phyloP scores from a whole-genome alignment of 2,113 vertebrate genomes.

The Phyllostomus discolor region DNA sequence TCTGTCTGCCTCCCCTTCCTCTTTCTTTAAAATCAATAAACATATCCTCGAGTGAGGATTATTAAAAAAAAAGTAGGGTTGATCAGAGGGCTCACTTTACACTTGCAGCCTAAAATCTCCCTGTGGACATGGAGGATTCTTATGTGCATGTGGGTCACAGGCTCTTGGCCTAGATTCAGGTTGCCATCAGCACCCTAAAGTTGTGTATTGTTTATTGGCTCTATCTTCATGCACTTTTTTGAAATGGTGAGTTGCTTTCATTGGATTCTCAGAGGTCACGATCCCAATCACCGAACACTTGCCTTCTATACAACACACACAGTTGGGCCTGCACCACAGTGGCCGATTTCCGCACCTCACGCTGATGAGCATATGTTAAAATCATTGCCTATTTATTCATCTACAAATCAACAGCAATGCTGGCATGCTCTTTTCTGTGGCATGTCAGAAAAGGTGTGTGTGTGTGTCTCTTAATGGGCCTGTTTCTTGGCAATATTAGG shows the following conservation, averaged over 20 bases:
- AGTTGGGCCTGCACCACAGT: not conserved
- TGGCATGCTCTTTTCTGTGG: conserved; percentile 84
- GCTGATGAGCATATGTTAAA: conserved; percentile 47
- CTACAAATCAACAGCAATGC: conserved; percentile 70
- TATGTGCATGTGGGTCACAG: not conserved
- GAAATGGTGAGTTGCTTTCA: not conserved
- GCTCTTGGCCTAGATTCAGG: not conserved
- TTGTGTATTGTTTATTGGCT: not conserved
- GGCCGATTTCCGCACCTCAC: conserved; percentile 37
- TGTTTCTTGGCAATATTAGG: conserved; percentile 85
- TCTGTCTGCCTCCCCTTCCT: too few relatives aligned
- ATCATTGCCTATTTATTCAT: conserved; percentile 52
- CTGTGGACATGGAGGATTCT: not conserved
- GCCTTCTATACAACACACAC: not conserved
- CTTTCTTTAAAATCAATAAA: too few relatives aligned
- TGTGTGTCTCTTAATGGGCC: conserved; percentile 83
- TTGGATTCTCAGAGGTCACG: not conserved
- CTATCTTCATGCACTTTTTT: not conserved
- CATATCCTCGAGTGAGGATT: too few relatives aligned
- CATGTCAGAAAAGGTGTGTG: too few relatives aligned
- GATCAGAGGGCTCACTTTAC: not conserved
- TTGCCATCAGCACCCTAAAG: not conserved
- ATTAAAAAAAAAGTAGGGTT: not conserved
- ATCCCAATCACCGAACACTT: not conserved
- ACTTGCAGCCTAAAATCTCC: not conserved